These are phyloP conservation scores for Montipora sp. DNA, from an alignment of 64 coral and sea anemone species.

Conservation along the genomic window DNA sequence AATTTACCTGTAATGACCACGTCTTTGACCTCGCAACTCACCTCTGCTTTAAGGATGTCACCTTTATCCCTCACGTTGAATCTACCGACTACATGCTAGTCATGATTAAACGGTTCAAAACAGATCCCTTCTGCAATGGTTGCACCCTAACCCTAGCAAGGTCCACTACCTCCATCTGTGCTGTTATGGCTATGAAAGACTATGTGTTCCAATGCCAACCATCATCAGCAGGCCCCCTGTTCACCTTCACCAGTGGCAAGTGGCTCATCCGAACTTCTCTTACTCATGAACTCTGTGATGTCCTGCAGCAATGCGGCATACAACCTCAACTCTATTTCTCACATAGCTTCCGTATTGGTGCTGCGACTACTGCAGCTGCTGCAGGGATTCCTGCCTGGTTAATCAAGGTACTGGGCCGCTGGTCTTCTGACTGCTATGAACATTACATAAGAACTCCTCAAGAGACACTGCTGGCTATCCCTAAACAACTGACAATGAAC, in stretches of 20 bases:
- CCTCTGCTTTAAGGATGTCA: neutral
- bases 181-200: neutral
- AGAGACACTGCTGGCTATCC: no score
- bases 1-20: constrained; percentile 17
- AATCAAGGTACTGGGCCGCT: no score
- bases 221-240: neutral
- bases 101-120: neutral
- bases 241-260: neutral
- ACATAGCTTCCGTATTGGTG: neutral
- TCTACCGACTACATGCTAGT: neutral
- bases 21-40: neutral
- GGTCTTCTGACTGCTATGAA: no score
- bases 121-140: no score
- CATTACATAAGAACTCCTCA: no score
- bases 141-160: no score
- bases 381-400: no score
- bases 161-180: no score
- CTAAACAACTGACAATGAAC: no score
- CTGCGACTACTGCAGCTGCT: no score
- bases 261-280: no score
- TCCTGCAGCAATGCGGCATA: neutral
- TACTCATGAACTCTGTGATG: neutral
- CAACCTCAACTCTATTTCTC: neutral
- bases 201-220: neutral
- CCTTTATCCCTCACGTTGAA: neutral